Evolutionary conservation across 1,140 invertebrate species (phyloP), one percentile per base, ranked within the genome.

Genomic region (Saxidomus purpurata): DNA sequence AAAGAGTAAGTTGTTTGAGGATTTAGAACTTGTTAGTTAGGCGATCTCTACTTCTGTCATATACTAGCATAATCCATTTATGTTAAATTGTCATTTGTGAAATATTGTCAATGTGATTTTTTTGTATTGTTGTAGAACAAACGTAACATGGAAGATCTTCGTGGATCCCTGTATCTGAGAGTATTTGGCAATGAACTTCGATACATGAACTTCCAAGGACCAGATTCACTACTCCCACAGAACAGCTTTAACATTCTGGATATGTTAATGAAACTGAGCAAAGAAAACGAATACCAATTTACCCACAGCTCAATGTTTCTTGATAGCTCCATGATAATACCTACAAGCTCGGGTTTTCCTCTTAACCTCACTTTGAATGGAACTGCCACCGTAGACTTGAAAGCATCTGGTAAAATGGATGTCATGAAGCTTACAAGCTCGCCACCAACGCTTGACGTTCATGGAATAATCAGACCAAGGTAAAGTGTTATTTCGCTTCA

Each of bases 311-410:
- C 97, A 0, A 91, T 93, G 89, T 90, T 99, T 93, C 94, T 99
- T 36, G 98, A 99, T 95, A 98, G 97, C 4, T 97, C 97, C 15
- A 98, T 98, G 93, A 97, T 98, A 11, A 97, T 98, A 6, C 98
- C 98, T 0, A 98, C 97, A n/a, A 97, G 97, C 1, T 96, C 97
- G 69, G 99, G 99, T 19, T 94, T 99, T 28, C 98, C 98, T 0
- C 95, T 99, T 34, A 97, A 97, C 43, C 96, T 99, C 84, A 97
- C 97, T 89, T 96, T 98, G 0, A 97, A 98, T 94, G 98, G 98
- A 38, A 98, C 98, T 1, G 97, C 98, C 17, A 97, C 98, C 22
- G 97, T 98, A 17, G 98, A 98, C 92, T 96, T 99, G 0, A 97
- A 98, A 63, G 96, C 98, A 92, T 97, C 94, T 34, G 96, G 94